These are phyloP conservation scores for Smutsia gigantea DNA, from an alignment of 2,797 vertebrate genomes.

Conservation along the genomic window DNA sequence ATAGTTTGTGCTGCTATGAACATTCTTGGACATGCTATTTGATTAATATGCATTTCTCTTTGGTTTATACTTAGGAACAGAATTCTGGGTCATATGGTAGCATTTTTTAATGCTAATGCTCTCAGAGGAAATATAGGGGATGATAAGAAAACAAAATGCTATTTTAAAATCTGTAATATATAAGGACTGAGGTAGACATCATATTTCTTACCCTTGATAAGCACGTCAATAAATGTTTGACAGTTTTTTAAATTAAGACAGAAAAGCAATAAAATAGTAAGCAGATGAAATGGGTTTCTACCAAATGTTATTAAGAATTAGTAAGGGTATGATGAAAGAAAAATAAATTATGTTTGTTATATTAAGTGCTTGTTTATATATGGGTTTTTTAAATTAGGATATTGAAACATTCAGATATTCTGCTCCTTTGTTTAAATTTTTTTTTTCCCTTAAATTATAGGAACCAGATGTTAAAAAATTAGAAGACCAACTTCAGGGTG, in stretches of 20 bases:
- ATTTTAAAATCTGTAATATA: slow-evolving; percentile 51
- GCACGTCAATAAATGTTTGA: not conserved
- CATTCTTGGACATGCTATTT: slow-evolving; percentile 19
- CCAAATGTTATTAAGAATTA: slow-evolving; percentile 2
- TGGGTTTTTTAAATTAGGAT: not conserved
- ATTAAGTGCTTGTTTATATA: not conserved
- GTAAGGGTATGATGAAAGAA: not conserved
- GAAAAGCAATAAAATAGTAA: slow-evolving; percentile 16
- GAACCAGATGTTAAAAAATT: slow-evolving; percentile 92
- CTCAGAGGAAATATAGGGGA: not conserved
- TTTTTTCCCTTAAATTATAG: slow-evolving; percentile 84
- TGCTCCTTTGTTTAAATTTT: not conserved
- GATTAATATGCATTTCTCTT: not conserved
- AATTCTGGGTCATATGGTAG: slow-evolving; percentile 7
- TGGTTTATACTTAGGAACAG: not conserved
- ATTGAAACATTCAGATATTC: not conserved
- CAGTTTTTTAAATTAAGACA: slow-evolving; percentile 32
- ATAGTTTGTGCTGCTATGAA: not conserved
- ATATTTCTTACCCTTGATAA: slow-evolving; percentile 45
- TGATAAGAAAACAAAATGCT: slow-evolving; percentile 47
- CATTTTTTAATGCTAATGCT: slow-evolving; percentile 39
- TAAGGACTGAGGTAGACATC: not conserved
- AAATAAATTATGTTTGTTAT: not conserved
- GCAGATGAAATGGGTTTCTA: slow-evolving; percentile 29
- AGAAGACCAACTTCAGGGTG: slow-evolving; percentile 92